These are phyloP conservation scores for Charanyca ferruginea DNA, from an alignment of 2,888 invertebrate genomes.

Conservation along the genomic window DNA sequence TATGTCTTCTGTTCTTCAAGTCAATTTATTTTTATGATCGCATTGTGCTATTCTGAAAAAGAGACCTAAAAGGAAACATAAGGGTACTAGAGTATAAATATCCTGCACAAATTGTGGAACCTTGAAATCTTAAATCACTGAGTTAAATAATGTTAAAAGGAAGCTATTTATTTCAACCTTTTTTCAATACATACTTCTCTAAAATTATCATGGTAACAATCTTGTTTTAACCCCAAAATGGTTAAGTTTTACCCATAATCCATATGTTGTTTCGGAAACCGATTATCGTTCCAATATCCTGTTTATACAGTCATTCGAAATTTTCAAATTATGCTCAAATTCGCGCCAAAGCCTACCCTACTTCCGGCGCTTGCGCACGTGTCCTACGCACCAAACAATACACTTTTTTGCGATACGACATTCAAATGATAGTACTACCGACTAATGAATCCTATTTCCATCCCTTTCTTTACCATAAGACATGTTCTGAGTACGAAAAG, in stretches of 20 bases:
- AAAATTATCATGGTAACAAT: conserved; percentile 57
- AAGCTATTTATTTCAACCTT: conserved; percentile 52
- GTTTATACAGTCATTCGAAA: conserved; percentile 80
- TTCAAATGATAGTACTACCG: conserved; percentile 88
- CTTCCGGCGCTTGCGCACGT: conserved; percentile 83
- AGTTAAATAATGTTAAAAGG: conserved; percentile 45
- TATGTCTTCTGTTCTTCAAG: background rate
- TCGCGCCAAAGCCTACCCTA: conserved; percentile 88
- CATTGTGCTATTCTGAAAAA: background rate
- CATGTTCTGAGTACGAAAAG: conserved; percentile 64
- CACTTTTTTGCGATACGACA: conserved; percentile 86
- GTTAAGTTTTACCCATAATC: conserved; percentile 75
- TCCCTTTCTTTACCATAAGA: conserved; percentile 72
- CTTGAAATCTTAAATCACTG: conserved; percentile 45
- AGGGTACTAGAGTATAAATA: background rate
- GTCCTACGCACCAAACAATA: conserved; percentile 82
- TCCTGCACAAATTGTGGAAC: conserved; percentile 21
- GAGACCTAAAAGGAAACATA: too few relatives aligned
- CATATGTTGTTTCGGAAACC: conserved; percentile 83
- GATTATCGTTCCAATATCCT: conserved; percentile 89
- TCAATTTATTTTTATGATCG: background rate
- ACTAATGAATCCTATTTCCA: conserved; percentile 83
- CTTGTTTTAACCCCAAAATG: conserved; percentile 59
- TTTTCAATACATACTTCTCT: conserved; percentile 43
- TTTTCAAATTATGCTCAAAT: conserved; percentile 83